Percentiles rank a stretch among this genome's conserved stretches.
Evolutionary conservation across 2,797 vertebrate genomes (phyloP).

Genomic region (Tenualosa ilisha): DNA sequence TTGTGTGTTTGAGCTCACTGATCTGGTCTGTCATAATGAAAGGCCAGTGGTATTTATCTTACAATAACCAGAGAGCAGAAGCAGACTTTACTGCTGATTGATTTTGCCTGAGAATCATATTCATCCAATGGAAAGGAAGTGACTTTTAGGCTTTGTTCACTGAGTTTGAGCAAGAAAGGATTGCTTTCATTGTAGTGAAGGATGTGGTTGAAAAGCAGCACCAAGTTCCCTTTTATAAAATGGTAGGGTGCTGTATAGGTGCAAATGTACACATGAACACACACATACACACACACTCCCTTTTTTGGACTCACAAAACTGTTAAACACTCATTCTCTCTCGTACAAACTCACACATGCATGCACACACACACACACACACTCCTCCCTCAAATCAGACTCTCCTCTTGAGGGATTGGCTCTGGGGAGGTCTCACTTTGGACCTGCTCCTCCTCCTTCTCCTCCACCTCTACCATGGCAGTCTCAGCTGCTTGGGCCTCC

Average conservation of each 20-base stretch:
- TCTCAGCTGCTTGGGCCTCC: not conserved
- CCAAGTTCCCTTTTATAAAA: not conserved
- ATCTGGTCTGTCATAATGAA: not conserved
- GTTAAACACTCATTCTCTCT: not conserved
- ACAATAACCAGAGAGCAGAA: not conserved
- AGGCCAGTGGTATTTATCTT: constrained; percentile 5
- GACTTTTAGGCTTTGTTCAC: not conserved
- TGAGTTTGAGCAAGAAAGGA: not conserved
- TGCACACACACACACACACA: constrained; percentile 15
- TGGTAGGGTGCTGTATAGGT: not conserved
- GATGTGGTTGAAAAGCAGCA: not conserved
- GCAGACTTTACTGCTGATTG: not conserved
- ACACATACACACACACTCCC: not conserved
- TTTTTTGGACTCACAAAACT: not conserved
- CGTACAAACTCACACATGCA: constrained; percentile 12
- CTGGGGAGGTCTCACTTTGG: not conserved
- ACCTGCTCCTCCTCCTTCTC: not conserved
- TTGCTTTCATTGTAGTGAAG: constrained; percentile 11
- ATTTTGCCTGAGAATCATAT: not conserved
- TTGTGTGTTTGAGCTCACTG: not conserved
- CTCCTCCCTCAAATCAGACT: constrained; percentile 47
- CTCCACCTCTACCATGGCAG: not conserved
- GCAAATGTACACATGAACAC: not conserved
- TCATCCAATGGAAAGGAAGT: constrained; percentile 1
- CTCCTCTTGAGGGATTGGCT: constrained; percentile 7